Conservation (phyloP, 2,888 invertebrate species). For the Nysson spinosus region DNA sequence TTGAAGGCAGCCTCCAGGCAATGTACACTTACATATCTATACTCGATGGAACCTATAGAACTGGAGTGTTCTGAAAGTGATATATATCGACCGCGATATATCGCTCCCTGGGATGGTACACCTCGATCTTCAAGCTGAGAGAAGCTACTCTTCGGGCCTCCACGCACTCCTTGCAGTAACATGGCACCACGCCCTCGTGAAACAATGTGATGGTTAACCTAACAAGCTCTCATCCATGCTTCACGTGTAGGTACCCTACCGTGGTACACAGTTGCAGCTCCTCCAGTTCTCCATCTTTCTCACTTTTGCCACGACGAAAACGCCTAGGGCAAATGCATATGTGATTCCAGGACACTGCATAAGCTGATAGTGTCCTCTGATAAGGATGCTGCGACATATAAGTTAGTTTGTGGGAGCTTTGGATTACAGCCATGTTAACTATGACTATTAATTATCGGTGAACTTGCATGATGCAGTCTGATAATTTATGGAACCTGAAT, state of each 20-base stretch:
- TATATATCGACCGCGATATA: slow-evolving; percentile 68
- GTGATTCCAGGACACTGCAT: slow-evolving; percentile 53
- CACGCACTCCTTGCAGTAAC: slow-evolving; percentile 50
- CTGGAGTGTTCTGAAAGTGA: slow-evolving; percentile 60
- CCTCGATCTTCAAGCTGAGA: slow-evolving; percentile 42
- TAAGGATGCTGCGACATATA: slow-evolving; percentile 49
- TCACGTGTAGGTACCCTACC: slow-evolving; percentile 44
- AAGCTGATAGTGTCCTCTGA: slow-evolving; percentile 36
- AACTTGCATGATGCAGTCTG: no score
- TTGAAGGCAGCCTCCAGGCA: slow-evolving; percentile 49
- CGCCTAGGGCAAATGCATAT: slow-evolving; percentile 58
- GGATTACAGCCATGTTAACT: slow-evolving; percentile 26
- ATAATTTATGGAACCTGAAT: no score
- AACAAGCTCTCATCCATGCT: slow-evolving; percentile 65
- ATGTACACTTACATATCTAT: slow-evolving; percentile 46
- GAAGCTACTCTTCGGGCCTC: slow-evolving; percentile 29
- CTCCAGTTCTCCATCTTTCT: slow-evolving; percentile 26
- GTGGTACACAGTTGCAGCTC: slow-evolving; percentile 49
- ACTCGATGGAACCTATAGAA: slow-evolving; percentile 52
- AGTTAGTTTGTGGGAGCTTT: slow-evolving; percentile 29
- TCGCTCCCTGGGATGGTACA: slow-evolving; percentile 61
- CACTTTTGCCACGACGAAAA: slow-evolving; percentile 26
- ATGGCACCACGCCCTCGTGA: slow-evolving; percentile 61
- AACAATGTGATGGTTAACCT: slow-evolving; percentile 70
- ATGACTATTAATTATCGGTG: not conserved